Base-by-base conservation (phyloP, 2,113 vertebrate genomes). In the Alligator mississippiensis region DNA sequence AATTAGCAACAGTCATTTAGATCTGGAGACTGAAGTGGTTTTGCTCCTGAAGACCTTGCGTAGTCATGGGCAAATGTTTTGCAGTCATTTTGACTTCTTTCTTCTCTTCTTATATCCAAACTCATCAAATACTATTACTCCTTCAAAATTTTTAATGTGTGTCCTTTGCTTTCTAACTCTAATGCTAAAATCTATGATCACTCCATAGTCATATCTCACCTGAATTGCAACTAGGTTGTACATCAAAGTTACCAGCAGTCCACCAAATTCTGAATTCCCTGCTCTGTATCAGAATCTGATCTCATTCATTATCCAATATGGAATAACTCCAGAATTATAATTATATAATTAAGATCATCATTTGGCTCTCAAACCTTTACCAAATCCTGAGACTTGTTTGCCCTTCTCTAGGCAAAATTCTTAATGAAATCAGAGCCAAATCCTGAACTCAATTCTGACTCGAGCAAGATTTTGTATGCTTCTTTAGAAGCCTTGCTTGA, bases 241-340 rank as follows among this genome's bases (percentile, higher is more conserved):
- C 66, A 34, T 34, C 47, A 70, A 28, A 16, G n/a, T 30, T 34
- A 70, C 34, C 21, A 68, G 8, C 66, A 70, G 21, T 12, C 66
- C 19, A 18, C 30, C 17, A 70, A 90, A n/a, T 34, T 57, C 77
- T 21, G 17, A 59, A 68, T 80, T 58, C 74, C 60, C 77, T 70
- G 54, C 80, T 85, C 64, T 84, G 80, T 82, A 75, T 58, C 77
- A 85, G 72, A 77, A 81, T 30, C n/a, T 72, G 75, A 86, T 55
- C 34, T 72, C 2, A 57, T 38, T 59, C 0, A 0, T n/a, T 0
- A 1, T 27, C 38, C 91, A 74, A 17, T 75, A 21, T 12, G 54
- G 66, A 91, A 30, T 58, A 63, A 12, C 79, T 77, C 19, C 70
- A 63, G 47, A 90, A 22, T 22, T 68, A 64, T 34, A 60, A 24